These are phyloP conservation scores for Festucalex cinctus DNA, from an alignment of 2,113 vertebrate species.

Conservation along the genomic window DNA sequence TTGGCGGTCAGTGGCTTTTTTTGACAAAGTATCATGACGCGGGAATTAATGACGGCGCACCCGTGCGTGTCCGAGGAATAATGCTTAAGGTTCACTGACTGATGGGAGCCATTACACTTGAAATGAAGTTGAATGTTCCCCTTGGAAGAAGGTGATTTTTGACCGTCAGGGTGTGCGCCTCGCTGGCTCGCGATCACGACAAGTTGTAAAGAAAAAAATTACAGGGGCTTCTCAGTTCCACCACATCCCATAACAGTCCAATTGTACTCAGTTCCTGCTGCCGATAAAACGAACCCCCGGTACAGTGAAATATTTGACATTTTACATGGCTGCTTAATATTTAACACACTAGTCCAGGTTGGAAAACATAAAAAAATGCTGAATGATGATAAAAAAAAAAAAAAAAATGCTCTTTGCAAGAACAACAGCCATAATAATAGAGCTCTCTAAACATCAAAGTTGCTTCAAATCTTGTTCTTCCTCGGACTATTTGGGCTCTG, in stretches of 20 bases:
- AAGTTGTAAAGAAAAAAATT: background rate
- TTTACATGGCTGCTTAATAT: no score
- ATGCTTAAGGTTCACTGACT: conserved; percentile 71
- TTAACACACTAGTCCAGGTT: no score
- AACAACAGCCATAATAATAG: background rate
- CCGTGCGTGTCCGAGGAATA: conserved; percentile 56
- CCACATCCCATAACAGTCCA: no score
- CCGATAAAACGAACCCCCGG: no score
- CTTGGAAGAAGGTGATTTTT: conserved; percentile 66
- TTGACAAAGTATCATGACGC: conserved; percentile 58
- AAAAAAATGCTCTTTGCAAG: background rate
- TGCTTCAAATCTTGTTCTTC: no score
- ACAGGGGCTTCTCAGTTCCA: background rate
- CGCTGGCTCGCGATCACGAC: conserved; percentile 25
- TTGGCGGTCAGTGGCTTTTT: conserved; percentile 43
- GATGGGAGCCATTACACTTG: conserved; percentile 76
- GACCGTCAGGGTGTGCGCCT: conserved; percentile 47
- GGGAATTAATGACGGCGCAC: conserved; percentile 58
- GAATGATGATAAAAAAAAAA: no score
- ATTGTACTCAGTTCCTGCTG: no score
- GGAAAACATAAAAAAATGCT: conserved; percentile 7
- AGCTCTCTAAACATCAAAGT: no score
- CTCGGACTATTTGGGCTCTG: background rate
- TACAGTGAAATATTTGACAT: no score
- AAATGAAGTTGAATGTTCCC: conserved; percentile 75